These are phyloP conservation scores for Drosophila ustulata DNA, from an alignment of 2,888 invertebrate genomes.

Conservation along the genomic window DNA sequence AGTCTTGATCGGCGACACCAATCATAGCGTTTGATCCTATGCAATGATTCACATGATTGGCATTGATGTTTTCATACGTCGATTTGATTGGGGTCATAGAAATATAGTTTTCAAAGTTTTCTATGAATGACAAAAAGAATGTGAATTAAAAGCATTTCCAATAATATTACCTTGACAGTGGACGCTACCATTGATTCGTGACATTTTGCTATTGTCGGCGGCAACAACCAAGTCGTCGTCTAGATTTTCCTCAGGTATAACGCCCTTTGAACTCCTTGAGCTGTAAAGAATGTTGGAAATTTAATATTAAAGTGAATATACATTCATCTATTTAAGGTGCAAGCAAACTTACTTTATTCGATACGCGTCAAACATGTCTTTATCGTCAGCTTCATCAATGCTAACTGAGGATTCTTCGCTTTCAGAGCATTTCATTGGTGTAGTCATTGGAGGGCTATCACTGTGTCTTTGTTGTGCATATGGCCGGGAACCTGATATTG, in stretches of 20 bases:
- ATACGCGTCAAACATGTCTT: constrained; percentile 70
- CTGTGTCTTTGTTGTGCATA: constrained; percentile 84
- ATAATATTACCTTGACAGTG: constrained; percentile 43
- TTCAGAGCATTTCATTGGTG: constrained; percentile 88
- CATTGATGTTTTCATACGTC: constrained; percentile 36
- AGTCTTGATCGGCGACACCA: constrained; percentile 28
- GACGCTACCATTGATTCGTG: constrained; percentile 45
- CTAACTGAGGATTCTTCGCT: constrained; percentile 90
- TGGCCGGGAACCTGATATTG: constrained; percentile 84
- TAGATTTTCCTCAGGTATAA: constrained; percentile 88
- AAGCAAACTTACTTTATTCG: constrained; percentile 79
- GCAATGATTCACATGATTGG: constrained; percentile 42
- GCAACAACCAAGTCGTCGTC: constrained; percentile 85
- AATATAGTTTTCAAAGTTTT: constrained; percentile 61
- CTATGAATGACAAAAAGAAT: constrained; percentile 34
- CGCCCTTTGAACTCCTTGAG: constrained; percentile 80
- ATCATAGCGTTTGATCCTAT: constrained; percentile 30
- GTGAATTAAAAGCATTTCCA: constrained; percentile 9
- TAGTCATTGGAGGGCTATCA: constrained; percentile 85
- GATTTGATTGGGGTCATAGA: constrained; percentile 70
- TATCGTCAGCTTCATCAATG: constrained; percentile 89
- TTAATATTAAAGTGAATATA: neutral
- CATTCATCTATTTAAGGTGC: neutral
- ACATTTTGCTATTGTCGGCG: constrained; percentile 58
- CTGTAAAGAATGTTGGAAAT: constrained; percentile 38